Conservation (phyloP, 2,113 vertebrate species). For the Zonotrichia leucophrys region DNA sequence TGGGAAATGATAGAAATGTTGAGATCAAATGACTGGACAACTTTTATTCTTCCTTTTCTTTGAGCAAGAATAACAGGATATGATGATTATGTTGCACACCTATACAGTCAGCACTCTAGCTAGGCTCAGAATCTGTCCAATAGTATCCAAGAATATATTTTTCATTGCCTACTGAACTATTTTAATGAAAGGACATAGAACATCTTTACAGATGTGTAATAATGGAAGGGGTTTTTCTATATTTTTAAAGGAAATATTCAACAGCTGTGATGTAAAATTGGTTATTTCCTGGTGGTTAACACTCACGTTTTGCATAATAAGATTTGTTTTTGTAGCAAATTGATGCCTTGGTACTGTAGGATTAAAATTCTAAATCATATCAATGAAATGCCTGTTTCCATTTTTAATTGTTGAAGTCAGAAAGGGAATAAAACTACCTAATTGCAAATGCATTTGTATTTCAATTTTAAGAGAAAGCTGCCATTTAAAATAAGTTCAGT, state of each 20-base stretch:
- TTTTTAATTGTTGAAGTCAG: constrained; percentile 54
- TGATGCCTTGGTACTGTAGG: constrained; percentile 4
- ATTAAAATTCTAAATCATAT: constrained; percentile 50
- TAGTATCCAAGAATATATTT: not conserved
- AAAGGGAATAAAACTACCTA: not conserved
- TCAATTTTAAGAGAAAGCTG: constrained; percentile 34
- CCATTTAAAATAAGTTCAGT: constrained; percentile 48
- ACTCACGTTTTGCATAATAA: constrained; percentile 25
- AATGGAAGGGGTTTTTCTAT: not conserved
- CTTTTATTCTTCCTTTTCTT: not conserved
- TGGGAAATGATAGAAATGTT: not conserved
- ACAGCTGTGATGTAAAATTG: constrained; percentile 29
- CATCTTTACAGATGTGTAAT: not conserved
- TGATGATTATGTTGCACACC: not conserved
- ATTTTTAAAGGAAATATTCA: constrained; percentile 37
- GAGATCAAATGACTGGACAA: not conserved
- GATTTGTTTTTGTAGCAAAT: constrained; percentile 36
- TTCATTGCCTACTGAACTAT: not conserved
- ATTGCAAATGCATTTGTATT: constrained; percentile 28
- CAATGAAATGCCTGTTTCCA: constrained; percentile 40
- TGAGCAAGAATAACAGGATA: not conserved
- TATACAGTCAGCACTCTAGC: not conserved
- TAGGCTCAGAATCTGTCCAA: not conserved
- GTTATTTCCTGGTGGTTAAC: constrained; percentile 52
- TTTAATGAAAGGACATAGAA: constrained; percentile 5